Evolutionary conservation across 2,888 invertebrate genomes (phyloP), one percentile per base, ranked within the genome.

Genomic region (Agrochola circellaris): DNA sequence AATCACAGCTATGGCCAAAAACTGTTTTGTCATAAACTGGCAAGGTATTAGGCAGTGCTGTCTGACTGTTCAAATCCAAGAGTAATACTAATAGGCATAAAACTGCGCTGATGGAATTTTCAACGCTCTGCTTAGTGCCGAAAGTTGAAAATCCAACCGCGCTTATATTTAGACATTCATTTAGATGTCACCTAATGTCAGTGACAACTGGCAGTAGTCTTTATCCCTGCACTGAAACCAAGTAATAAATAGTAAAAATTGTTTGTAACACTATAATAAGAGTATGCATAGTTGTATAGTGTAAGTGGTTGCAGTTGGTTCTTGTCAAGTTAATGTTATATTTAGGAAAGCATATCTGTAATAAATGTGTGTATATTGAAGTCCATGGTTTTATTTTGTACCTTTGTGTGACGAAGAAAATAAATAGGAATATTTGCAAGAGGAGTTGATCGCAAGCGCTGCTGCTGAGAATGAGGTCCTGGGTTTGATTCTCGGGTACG

Each of bases 291-390:
- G 91, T 92, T 92, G 91, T 92, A 92, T 94, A 93, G 92, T 86
- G 86, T 93, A 93, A 93, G 92, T 90, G 91, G 94, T 94, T 95
- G 93, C 90, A 93, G 93, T 95, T 95, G 95, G 95, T 89, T 95
- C 93, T 92, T 87, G 93, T 95, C 94, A 89, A 93, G 92, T 93
- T 93, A 92, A 94, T 94, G 94, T 96, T 96, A 91, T 94, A 93
- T 95, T 92, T 96, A 96, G 94, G 92, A 95, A 91, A 92, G 95
- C 95, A 96, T 96, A 96, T 96, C 95, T 95, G 95, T 96, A 96
- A 94, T 96, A 96, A 96, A 96, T 95, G 96, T 96, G 96, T 96
- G 96, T 95, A 95, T 94, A 96, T 95, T 95, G 93, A 94, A 78
- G 23, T 61, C 17, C 4, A 3, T 42, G 34, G 71, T 68, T 78